A percentile compares a stretch with the other conserved stretches of the same genome.
These are phyloP conservation scores for Gopherus evgoodei DNA, from an alignment of 2,113 vertebrate genomes.

Conservation along the genomic window DNA sequence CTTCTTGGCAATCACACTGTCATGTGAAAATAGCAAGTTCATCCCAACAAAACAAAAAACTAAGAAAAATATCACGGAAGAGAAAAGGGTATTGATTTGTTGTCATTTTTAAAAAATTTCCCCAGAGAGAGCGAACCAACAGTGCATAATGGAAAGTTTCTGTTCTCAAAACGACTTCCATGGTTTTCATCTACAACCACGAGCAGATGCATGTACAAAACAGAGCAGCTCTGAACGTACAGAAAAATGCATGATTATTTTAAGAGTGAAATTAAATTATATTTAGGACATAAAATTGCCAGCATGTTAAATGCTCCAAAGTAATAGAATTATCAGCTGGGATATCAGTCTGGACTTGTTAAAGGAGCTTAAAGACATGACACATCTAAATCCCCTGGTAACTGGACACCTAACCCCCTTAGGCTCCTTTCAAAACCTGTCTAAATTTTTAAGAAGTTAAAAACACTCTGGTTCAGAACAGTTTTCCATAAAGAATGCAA, in stretches of 20 bases:
- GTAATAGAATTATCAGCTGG: not conserved
- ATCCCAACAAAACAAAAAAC: not conserved
- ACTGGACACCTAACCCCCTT: not conserved
- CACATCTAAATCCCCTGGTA: not conserved
- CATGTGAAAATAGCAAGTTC: not conserved
- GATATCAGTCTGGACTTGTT: accelerated
- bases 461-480: not conserved
- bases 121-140: constrained; percentile 5
- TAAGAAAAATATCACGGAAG: not conserved
- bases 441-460: not conserved
- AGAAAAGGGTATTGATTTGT: constrained; percentile 17
- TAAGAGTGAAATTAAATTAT: not conserved
- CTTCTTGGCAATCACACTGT: not conserved
- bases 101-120: not conserved
- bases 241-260: not conserved
- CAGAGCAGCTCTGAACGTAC: not conserved
- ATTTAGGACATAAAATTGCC: not conserved
- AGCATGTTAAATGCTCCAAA: accelerated
- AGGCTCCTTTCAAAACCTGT: not conserved
- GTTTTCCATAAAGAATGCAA: not conserved
- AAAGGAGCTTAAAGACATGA: not conserved
- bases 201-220: constrained; percentile 1
- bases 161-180: constrained; percentile 10
- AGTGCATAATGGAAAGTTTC: not conserved
- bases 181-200: not conserved